Evolutionary conservation across 2,888 invertebrate genomes (phyloP).

Genomic region (Drosophila incognita): DNA sequence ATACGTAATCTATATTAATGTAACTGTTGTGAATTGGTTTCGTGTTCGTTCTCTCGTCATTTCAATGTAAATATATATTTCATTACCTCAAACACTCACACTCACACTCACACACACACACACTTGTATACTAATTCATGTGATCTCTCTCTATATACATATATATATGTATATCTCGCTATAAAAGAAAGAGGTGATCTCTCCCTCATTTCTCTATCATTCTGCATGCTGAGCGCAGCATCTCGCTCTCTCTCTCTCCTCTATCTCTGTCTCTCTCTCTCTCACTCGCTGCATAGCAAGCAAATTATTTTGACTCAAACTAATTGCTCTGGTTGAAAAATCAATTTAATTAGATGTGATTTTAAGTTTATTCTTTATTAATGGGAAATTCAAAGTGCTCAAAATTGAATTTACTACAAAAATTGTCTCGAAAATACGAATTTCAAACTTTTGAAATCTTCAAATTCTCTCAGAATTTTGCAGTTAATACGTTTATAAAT

Average conservation of each 20-base stretch:
- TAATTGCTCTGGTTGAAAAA: background rate
- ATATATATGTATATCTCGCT: background rate
- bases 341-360: background rate
- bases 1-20: conserved; percentile 36
- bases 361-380: background rate
- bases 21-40: conserved; percentile 53
- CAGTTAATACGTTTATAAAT: background rate
- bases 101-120: conserved; percentile 1
- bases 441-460: background rate
- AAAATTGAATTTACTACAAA: background rate
- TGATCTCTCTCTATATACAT: background rate
- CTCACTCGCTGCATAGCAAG: conserved; percentile 22
- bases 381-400: background rate
- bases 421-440: background rate
- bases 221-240: conserved; percentile 36
- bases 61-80: conserved; percentile 37
- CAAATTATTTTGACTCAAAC: conserved; percentile 16
- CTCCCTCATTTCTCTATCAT: conserved; percentile 12
- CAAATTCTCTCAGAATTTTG: background rate
- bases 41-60: conserved; percentile 27
- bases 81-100: conserved; percentile 26
- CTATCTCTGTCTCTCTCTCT: background rate
- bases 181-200: conserved; percentile 5
- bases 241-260: conserved; percentile 22
- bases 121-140: background rate